Conservation (phyloP, 2,888 invertebrate genomes). For the Hoplodrina ambigua region DNA sequence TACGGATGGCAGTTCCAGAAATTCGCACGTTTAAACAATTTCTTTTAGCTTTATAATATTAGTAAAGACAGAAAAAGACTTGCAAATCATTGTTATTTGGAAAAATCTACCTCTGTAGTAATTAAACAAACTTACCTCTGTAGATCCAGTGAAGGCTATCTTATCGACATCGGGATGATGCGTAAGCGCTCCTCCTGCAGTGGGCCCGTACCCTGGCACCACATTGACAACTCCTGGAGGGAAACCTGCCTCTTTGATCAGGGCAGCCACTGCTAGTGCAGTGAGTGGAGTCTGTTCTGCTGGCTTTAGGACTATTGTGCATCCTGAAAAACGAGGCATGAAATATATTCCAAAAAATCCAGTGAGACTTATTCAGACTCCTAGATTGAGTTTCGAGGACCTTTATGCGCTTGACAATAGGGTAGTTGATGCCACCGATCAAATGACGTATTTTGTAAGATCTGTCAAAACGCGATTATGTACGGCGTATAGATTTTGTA, state of each 20-base stretch:
- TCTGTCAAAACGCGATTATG: too few species aligned
- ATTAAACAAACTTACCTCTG: slow-evolving; percentile 73
- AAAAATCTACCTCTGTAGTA: neutral
- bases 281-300: slow-evolving; percentile 98
- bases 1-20: too few species aligned
- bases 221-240: slow-evolving; percentile 98
- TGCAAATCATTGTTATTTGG: too few species aligned
- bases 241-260: slow-evolving; percentile 97
- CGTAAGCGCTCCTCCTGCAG: slow-evolving; percentile 94
- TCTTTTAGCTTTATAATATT: too few species aligned
- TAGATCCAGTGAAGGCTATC: slow-evolving; percentile 94
- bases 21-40: too few species aligned
- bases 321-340: slow-evolving; percentile 82
- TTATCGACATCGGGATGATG: slow-evolving; percentile 95
- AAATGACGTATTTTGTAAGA: too few species aligned
- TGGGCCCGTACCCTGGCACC: slow-evolving; percentile 96
- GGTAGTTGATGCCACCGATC: too few species aligned
- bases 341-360: neutral
- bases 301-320: slow-evolving; percentile 97
- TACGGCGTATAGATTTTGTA: too few species aligned
- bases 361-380: too few species aligned
- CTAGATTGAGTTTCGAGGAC: too few species aligned
- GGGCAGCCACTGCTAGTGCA: slow-evolving; percentile 96
- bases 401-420: too few species aligned
- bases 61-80: too few species aligned